phyloP scores from a whole-genome alignment of 1,140 invertebrate genomes.

The Phocides pigmalion region DNA sequence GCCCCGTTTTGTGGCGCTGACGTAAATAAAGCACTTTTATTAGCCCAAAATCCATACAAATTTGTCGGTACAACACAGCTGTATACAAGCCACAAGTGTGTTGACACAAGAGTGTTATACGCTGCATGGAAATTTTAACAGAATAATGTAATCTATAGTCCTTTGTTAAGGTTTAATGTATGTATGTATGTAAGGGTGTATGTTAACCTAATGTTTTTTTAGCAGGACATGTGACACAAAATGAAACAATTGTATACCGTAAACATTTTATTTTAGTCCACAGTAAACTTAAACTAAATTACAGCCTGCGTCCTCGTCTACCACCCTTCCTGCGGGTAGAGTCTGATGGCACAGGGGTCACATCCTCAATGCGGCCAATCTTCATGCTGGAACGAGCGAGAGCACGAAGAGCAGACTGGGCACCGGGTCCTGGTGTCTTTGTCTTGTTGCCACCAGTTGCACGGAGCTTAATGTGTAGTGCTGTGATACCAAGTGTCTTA shows the following conservation, averaged over 20 bases:
- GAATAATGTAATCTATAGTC: too few relatives aligned
- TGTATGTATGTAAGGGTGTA: too few relatives aligned
- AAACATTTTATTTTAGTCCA: conserved; percentile 71
- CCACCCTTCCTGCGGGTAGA: conserved; percentile 99
- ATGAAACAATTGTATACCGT: conserved; percentile 57
- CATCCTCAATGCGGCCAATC: conserved; percentile 99
- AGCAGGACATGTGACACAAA: conserved; percentile 10
- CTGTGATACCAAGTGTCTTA: conserved; percentile 97
- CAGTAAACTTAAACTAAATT: conserved; percentile 84
- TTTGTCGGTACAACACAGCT: too few relatives aligned
- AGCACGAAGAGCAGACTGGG: conserved; percentile 98
- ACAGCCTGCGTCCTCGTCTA: conserved; percentile 98
- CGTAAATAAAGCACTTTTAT: too few relatives aligned
- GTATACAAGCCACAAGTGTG: too few relatives aligned
- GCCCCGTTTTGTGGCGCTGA: too few relatives aligned
- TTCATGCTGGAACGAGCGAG: conserved; percentile 99
- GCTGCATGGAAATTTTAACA: too few relatives aligned
- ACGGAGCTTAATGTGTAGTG: conserved; percentile 98
- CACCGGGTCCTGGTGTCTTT: conserved; percentile 99
- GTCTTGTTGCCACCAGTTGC: conserved; percentile 99
- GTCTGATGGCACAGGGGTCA: conserved; percentile 99
- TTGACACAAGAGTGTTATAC: too few relatives aligned
- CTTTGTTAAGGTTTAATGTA: too few relatives aligned
- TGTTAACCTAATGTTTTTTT: too few relatives aligned
- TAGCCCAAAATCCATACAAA: too few relatives aligned